phyloP scores from a whole-genome alignment of 1,140 invertebrate genomes.

The Elymnias hypermnestra region DNA sequence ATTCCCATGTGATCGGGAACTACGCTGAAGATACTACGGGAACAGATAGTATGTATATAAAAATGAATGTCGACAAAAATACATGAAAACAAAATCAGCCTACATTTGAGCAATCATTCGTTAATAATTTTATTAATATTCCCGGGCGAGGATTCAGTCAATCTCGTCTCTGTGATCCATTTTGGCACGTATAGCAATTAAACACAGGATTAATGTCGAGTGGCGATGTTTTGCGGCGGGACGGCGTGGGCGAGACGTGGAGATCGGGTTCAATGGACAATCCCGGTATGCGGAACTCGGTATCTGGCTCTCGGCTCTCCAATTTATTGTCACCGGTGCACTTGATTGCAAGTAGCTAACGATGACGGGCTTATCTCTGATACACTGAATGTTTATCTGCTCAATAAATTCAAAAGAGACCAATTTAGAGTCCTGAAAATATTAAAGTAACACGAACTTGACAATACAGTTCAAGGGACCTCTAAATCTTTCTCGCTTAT shows the following conservation, averaged over 20 bases:
- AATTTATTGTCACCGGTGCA: slow-evolving; percentile 16
- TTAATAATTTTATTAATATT: background rate
- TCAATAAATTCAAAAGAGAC: background rate
- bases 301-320: slow-evolving; percentile 17
- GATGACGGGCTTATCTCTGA: slow-evolving; percentile 3
- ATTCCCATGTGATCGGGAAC: too few species aligned
- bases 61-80: too few species aligned
- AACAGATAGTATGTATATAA: too few species aligned
- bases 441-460: too few species aligned
- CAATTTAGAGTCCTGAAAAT: too few species aligned
- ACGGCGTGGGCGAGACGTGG: slow-evolving; percentile 36
- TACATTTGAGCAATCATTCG: background rate
- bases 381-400: background rate
- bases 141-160: background rate
- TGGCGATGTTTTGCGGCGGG: slow-evolving; percentile 8
- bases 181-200: slow-evolving; percentile 19
- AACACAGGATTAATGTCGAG: slow-evolving; percentile 21
- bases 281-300: slow-evolving; percentile 50
- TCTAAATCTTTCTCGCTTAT: too few species aligned
- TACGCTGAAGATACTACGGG: too few species aligned
- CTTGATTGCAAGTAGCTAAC: slow-evolving; percentile 14
- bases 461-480: too few species aligned
- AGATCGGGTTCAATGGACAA: slow-evolving; percentile 52
- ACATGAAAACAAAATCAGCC: background rate
- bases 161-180: background rate